Evolutionary conservation across 2,797 vertebrate species (phyloP).

Genomic region (Notamacropus eugenii): DNA sequence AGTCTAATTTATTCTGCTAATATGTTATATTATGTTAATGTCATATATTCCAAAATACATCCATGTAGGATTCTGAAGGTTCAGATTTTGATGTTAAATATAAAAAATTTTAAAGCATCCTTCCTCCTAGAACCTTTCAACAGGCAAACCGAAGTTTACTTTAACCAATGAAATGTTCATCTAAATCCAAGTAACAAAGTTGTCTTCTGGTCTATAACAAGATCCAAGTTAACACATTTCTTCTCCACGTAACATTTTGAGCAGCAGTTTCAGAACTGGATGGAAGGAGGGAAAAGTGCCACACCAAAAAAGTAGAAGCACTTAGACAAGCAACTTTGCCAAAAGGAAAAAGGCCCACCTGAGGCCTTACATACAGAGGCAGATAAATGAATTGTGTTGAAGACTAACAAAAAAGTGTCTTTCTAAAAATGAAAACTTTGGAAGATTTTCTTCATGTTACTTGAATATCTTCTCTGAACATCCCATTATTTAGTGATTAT

Average conservation of each 20-base stretch:
- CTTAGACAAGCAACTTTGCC: not conserved
- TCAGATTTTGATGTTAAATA: not conserved
- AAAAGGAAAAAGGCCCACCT: not conserved
- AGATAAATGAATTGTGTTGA: not conserved
- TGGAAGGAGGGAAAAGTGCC: not conserved
- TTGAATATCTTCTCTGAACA: slow-evolving; percentile 20
- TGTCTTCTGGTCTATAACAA: not conserved
- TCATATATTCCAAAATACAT: not conserved
- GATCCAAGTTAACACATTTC: not conserved
- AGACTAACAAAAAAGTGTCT: not conserved
- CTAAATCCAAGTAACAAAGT: not conserved
- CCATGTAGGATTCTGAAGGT: not conserved
- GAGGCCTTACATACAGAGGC: not conserved
- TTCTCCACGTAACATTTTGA: not conserved
- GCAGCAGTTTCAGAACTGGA: not conserved
- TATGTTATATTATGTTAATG: no score
- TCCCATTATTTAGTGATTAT: slow-evolving; percentile 16
- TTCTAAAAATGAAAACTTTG: not conserved
- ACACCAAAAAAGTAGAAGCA: not conserved
- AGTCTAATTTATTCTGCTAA: not conserved
- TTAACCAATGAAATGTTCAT: not conserved
- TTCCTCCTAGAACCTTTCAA: not conserved
- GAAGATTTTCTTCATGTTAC: slow-evolving; percentile 17
- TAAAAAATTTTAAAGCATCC: not conserved
- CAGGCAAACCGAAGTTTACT: not conserved